Evolutionary conservation across 2,113 vertebrate species (phyloP).

Genomic region (Mionectes macconnelli): DNA sequence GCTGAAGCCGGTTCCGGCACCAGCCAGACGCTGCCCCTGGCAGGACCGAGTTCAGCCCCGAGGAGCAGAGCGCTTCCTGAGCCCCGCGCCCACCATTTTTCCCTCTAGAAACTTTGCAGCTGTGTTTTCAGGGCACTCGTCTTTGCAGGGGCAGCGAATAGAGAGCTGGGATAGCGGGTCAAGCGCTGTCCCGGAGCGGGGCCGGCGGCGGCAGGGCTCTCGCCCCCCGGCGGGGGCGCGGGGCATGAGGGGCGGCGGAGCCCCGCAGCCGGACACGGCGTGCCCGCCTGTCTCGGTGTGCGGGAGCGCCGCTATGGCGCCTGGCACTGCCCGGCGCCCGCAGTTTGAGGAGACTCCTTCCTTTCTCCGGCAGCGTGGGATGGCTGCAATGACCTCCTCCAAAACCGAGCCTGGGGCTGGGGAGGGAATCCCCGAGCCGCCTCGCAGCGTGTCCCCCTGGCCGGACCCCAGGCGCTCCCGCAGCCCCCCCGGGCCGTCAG

Average conservation of each 20-base stretch:
- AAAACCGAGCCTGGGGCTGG: not conserved
- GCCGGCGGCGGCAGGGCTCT: too few species aligned
- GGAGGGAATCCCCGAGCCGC: not conserved
- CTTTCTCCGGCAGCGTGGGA: too few species aligned
- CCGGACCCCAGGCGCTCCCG: not conserved
- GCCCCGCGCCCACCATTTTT: not conserved
- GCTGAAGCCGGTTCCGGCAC: not conserved
- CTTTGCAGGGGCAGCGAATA: not conserved
- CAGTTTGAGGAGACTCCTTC: not conserved
- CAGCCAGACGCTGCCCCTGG: not conserved
- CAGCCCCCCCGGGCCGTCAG: not conserved
- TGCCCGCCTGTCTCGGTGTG: not conserved
- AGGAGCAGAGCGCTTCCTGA: not conserved
- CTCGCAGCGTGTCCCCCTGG: too few species aligned
- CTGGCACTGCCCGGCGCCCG: not conserved
- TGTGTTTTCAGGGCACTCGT: not conserved
- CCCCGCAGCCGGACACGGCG: not conserved
- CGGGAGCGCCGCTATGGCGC: not conserved
- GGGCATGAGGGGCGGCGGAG: not conserved
- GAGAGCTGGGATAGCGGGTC: not conserved
- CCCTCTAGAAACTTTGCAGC: not conserved
- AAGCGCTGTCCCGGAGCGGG: not conserved
- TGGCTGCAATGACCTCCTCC: not conserved
- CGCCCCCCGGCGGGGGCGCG: too few species aligned
- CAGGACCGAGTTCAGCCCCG: not conserved